Conservation (phyloP, 2,888 invertebrate species). For the Pristionchus mayeri region DNA sequence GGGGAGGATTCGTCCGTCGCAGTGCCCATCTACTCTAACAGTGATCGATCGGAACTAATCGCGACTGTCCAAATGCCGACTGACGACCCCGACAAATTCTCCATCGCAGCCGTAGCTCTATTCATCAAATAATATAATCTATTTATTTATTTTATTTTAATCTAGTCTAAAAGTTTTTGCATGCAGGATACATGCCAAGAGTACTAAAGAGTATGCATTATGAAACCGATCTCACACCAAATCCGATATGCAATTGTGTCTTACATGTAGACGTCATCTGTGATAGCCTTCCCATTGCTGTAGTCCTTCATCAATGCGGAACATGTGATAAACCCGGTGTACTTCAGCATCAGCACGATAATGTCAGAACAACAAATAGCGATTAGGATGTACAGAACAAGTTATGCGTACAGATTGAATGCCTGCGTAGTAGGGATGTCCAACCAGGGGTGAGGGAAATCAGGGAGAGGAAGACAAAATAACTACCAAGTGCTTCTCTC, state of each 20-base stretch:
- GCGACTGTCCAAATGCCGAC: slow-evolving; percentile 79
- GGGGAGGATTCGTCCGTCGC: slow-evolving; percentile 71
- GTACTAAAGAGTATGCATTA: no score
- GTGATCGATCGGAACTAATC: slow-evolving; percentile 80
- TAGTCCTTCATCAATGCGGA: neutral
- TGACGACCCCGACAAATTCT: slow-evolving; percentile 79
- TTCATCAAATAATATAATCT: slow-evolving; percentile 78
- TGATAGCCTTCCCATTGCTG: neutral
- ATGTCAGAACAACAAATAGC: neutral
- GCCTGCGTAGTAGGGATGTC: neutral
- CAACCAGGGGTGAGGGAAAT: neutral
- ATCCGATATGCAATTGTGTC: no score
- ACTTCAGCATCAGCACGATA: slow-evolving; percentile 14
- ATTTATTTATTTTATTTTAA: neutral
- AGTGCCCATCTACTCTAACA: slow-evolving; percentile 81
- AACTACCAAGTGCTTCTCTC: neutral
- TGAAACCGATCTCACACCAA: no score
- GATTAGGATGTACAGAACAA: slow-evolving; percentile 32
- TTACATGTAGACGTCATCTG: neutral
- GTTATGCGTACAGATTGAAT: neutral
- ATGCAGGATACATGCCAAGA: no score
- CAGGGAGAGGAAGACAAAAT: neutral
- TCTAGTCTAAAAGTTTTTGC: no score
- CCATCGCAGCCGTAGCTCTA: slow-evolving; percentile 82
- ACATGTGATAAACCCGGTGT: slow-evolving; percentile 31